Evolutionary conservation across 2,888 invertebrate genomes (phyloP), one percentile per base, ranked within the genome.

Genomic region (Toxonevra muliebris): DNA sequence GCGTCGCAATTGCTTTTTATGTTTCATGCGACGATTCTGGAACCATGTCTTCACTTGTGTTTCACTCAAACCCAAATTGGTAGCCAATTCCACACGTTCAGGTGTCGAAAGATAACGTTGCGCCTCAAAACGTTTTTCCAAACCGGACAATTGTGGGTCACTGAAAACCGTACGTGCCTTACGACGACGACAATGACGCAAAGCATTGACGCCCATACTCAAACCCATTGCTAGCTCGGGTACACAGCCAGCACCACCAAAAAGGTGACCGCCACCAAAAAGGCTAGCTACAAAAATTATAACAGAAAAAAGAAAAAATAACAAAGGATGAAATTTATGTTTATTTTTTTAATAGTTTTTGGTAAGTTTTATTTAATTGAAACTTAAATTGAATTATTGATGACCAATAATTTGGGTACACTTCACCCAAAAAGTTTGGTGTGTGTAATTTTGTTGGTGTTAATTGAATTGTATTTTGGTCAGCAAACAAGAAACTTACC

Each of bases 11-110:
- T 95, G 95, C 80, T 96, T 96, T 88, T 96, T 96, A 84, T 96
- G 95, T 83, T 96, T 96, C 98, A 98, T 98, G 76, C 98, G 88
- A 40, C 97, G 87, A 86, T 98, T 98, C 87, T 98, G 97, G 86
- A 98, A 97, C 97, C 97, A 97, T 70, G 97, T 98, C 87, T 97
- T 97, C 73, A 97, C 95, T 88, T 97, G 92, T 0, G 98, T 98
- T 87, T 98, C 98, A 13, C 97, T 97, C 17, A 98, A 88, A 82
- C 93, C 96, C 60, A 98, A 88, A 0, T 96, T 95, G 0, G 93
- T 92, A 0, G 98, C 98, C 67, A 98, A 87, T 84, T 98, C 98
- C 12, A 98, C 96, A 8, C 98, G 88, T 84, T 98, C 98, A 0
- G 98, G 98, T 0, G 98, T 98, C 17, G 96, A 97, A 1, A 98